Base-by-base conservation (phyloP, 2,888 invertebrate species). In the Buathra laborator region DNA sequence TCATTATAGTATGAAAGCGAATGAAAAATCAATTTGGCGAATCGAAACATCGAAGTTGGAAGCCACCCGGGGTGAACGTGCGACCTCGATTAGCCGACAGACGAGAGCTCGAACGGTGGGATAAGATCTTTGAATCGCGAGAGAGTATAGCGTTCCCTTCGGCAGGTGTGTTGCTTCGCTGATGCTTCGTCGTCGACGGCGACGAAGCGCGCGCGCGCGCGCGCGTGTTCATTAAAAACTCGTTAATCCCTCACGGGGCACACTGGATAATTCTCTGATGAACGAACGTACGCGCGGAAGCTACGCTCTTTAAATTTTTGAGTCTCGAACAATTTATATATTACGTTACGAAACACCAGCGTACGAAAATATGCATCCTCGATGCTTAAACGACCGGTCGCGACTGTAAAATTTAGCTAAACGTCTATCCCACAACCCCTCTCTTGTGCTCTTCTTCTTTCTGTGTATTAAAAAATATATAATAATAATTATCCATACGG, bases 211-310 rank as follows among this genome's bases (percentile, higher is more conserved):
- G 56, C 48, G 64, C 29, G 66, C 64, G 68, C 66, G 76, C 70
- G 67, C 53, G 53, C 53, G 72, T 77, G 87, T 92, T 92, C 92
- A 91, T 92, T 92, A 92, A 91, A 92, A 89, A 90, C 91, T 91
- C 90, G 90, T 92, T 91, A 92, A 90, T 88, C 87, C 87, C 79
- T 85, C 85, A 75, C 84, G 75, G 81, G 82, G 71, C 83, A 16
- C 67, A 78, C 44, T 67, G 67, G 77, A 82, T 82, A 66, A 82
- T 82, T 59, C 56, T 51, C 75, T 83, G 84, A 81, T 85, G 86
- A 81, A 83, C 79, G 84, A n/a, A 64, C 46, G 75, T 53, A 64
- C 24, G 51, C 29, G 67, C 24, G 51, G 51, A 70, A 76, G 64
- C 83, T 53, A 59, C 53, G 70, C 51, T 70, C 72, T 71, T 12